Evolutionary conservation across 2,113 vertebrate species (phyloP), one percentile per base, ranked within the genome.

Genomic region (Python bivittatus): DNA sequence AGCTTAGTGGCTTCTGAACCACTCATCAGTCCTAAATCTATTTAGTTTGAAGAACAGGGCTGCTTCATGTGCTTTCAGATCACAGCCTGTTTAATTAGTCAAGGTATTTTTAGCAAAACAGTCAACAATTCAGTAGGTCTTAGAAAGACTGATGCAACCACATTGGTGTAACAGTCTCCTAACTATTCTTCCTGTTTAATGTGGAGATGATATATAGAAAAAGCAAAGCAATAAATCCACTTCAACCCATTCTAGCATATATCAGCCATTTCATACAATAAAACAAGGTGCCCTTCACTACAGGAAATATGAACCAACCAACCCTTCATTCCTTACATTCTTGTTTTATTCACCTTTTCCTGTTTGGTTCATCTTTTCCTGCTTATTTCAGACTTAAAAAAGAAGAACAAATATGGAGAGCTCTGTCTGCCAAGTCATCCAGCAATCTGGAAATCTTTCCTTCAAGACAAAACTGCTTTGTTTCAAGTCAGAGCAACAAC

Each of bases 241-340:
- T 94, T 95, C 93, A 95, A 95, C 95, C 92, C 95, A 97, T 97
- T 96, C 94, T 95, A 97, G 84, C 86, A 6, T 95, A 95, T 96
- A 86, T 86, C 22, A 94, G 92, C 95, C 95, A 97, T 97, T 96
- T 97, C 96, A 97, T 96, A 96, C 48, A 57, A 90, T 10, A 17
- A 79, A 42, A 7, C 23, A 83, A 42, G 91, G 87, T 88, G 56
- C 23, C 86, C 42, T 94, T 92, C 0, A 0, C 84, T 93, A 64
- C 44, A 86, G 93, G 92, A 8, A 94, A 87, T 3, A 1, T 42
- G 52, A 57, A 79, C 11, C n/a, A 92, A 94, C 84, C 92, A 95
- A 92, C 92, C 92, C 84, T 84, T 96, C 90, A 94, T 95, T 97
- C 94, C 88, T 96, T 86, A 94, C 92, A 96, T 93, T 94, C 92